A percentile compares a stretch with the other conserved stretches of the same genome.
Conservation (phyloP, 2,797 vertebrate species). For the Onychomys arenicola region DNA sequence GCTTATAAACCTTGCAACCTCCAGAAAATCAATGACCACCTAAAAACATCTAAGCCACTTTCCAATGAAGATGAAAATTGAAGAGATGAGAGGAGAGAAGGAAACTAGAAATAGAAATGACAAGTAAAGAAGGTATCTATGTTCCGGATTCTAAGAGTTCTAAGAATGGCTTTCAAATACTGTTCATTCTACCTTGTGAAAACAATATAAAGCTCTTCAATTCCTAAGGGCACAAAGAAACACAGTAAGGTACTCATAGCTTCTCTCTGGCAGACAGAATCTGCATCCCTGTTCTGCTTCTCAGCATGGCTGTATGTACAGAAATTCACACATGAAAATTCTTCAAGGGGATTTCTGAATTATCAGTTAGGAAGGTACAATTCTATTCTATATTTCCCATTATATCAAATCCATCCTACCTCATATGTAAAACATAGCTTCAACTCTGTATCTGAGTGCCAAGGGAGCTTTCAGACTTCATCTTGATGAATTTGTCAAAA, state of each 20-base stretch:
- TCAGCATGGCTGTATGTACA: background rate
- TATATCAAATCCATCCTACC: background rate
- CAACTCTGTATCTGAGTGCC: background rate
- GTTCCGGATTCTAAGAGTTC: background rate
- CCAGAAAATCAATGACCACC: background rate
- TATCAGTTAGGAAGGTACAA: too few species aligned
- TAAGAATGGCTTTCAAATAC: background rate
- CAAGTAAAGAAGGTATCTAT: background rate
- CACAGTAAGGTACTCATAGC: fast-evolving
- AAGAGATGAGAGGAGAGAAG: background rate
- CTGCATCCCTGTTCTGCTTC: background rate
- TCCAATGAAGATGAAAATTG: background rate
- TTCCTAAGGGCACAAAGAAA: background rate
- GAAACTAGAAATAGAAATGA: background rate
- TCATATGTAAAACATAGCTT: background rate
- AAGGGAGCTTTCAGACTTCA: background rate
- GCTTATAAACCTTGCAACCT: background rate
- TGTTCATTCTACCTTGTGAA: background rate
- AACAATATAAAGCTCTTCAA: background rate
- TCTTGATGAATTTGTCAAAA: background rate
- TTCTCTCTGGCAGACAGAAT: background rate
- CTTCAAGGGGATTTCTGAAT: too few species aligned
- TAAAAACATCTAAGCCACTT: background rate
- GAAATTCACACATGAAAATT: background rate
- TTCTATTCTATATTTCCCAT: background rate